A percentile compares a stretch with the other conserved stretches of the same genome.
Evolutionary conservation across 2,888 invertebrate species (phyloP).

Genomic region (Drosophila bunnanda): DNA sequence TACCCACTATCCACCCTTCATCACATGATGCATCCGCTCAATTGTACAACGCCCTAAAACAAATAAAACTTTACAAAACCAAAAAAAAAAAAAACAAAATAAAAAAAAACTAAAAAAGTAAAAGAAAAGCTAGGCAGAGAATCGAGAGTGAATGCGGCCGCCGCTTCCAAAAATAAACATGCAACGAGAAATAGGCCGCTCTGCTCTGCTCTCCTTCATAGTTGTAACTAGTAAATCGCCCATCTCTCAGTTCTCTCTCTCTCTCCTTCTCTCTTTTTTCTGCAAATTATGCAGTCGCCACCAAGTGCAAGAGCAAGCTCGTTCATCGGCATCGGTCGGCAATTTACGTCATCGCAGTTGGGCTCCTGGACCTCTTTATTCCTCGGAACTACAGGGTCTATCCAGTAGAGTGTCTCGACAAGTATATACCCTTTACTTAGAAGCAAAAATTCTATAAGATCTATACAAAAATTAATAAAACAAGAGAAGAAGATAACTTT

Average conservation of each 20-base stretch:
- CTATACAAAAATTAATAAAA: too few species aligned
- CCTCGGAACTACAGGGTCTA: background rate
- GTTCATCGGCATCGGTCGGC: conserved; percentile 36
- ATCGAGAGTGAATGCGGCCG: conserved; percentile 75
- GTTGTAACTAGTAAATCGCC: conserved; percentile 33
- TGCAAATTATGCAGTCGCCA: conserved; percentile 25
- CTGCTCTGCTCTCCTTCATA: conserved; percentile 32
- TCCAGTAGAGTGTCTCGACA: too few species aligned
- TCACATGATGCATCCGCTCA: conserved; percentile 79
- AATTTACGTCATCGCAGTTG: conserved; percentile 46
- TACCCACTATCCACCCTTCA: conserved; percentile 42
- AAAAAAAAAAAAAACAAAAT: conserved; percentile 21
- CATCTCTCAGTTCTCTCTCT: conserved; percentile 7
- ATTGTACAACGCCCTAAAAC: conserved; percentile 77
- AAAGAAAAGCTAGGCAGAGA: conserved; percentile 41
- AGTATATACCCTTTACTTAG: too few species aligned
- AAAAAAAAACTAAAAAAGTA: conserved; percentile 18
- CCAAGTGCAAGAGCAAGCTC: conserved; percentile 78
- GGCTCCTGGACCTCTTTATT: conserved; percentile 21
- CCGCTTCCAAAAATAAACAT: conserved; percentile 75
- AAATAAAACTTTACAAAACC: conserved; percentile 26
- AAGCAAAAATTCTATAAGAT: background rate
- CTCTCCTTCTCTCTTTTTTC: background rate
- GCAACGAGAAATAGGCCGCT: conserved; percentile 75
- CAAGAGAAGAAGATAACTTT: too few species aligned